phyloP scores from a whole-genome alignment of 2,113 vertebrate genomes.

The Chloebia gouldiae region DNA sequence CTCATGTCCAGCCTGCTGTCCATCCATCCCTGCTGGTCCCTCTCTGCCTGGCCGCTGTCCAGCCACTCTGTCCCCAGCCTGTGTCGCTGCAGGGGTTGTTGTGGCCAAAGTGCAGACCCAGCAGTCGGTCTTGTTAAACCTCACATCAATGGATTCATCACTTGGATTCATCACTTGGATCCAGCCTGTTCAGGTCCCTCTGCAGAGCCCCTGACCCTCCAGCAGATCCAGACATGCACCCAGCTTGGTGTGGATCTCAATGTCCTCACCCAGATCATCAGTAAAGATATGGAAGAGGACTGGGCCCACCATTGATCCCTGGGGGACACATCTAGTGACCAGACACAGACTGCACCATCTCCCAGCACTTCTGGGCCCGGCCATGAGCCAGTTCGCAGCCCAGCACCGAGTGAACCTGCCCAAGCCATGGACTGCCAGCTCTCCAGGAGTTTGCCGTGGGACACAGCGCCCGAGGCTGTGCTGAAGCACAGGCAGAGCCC shows the following conservation, averaged over 20 bases:
- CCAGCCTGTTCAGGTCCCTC: neutral
- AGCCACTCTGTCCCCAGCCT: neutral
- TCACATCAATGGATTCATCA: neutral
- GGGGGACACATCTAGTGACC: neutral
- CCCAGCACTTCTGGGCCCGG: neutral
- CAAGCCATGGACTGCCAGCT: neutral
- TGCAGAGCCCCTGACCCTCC: neutral
- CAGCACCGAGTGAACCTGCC: neutral
- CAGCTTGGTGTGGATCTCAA: neutral
- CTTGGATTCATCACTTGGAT: too few relatives aligned
- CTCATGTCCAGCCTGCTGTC: neutral
- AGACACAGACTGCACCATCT: neutral
- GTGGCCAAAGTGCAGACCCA: rapidly evolving
- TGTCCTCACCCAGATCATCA: neutral
- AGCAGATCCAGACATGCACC: neutral
- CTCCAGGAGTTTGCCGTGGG: too few relatives aligned
- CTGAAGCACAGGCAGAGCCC: neutral
- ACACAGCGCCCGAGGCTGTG: neutral
- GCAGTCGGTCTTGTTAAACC: neutral
- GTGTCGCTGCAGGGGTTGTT: neutral
- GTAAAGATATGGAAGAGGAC: too few relatives aligned
- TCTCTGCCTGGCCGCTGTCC: neutral
- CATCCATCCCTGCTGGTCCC: neutral
- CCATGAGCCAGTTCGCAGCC: neutral
- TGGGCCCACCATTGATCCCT: neutral